A percentile compares a stretch with the other conserved stretches of the same genome.
Conservation (phyloP, 2,113 vertebrate species). For the Phasianus colchicus region DNA sequence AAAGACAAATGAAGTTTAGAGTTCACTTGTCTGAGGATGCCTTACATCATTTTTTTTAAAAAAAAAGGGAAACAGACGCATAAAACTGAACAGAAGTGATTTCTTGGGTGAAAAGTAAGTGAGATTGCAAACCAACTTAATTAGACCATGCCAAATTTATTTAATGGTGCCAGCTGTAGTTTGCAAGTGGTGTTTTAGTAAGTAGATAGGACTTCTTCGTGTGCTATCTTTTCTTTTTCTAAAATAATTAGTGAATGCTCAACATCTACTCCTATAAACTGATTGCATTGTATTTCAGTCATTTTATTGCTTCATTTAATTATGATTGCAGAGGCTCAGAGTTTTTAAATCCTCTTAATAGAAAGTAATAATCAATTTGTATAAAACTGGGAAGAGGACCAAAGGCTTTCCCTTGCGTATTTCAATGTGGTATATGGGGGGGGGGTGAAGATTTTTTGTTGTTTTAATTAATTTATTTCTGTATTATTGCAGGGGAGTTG, state of each 20-base stretch:
- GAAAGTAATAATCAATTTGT: constrained; percentile 42
- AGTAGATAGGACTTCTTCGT: background rate
- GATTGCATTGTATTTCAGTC: constrained; percentile 63
- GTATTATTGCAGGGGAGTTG: no score
- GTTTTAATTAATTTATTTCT: background rate
- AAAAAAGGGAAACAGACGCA: constrained; percentile 84
- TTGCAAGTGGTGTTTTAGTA: constrained; percentile 18
- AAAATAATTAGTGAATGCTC: constrained; percentile 51
- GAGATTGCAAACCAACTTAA: constrained; percentile 84
- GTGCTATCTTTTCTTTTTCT: constrained; percentile 19
- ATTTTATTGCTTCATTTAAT: constrained; percentile 74
- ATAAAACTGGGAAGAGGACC: background rate
- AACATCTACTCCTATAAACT: background rate
- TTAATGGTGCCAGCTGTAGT: constrained; percentile 74
- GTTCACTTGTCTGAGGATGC: constrained; percentile 89
- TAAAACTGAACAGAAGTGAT: constrained; percentile 80
- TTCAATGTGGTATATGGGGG: background rate
- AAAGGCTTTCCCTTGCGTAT: background rate
- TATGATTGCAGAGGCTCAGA: constrained; percentile 40
- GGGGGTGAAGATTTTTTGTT: background rate
- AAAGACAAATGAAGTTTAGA: constrained; percentile 98
- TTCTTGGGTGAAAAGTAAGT: constrained; percentile 84
- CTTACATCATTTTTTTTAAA: constrained; percentile 84
- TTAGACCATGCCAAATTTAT: constrained; percentile 84
- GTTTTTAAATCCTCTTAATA: constrained; percentile 75